Conservation (phyloP, 2,888 invertebrate genomes). For the Pandemis cinnamomeana region DNA sequence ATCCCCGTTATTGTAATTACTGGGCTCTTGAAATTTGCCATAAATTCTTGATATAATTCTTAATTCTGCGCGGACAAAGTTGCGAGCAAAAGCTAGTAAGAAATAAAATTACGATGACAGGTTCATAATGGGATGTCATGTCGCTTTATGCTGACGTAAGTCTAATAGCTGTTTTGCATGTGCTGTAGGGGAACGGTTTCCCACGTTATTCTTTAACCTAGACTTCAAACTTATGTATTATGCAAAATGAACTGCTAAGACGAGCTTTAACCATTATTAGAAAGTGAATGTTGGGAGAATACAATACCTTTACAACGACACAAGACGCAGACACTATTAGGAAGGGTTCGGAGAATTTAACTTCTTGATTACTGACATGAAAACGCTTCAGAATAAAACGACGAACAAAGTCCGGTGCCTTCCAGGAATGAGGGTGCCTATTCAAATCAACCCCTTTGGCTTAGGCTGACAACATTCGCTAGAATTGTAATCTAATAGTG, state of each 20-base stretch:
- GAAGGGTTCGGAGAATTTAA: background rate
- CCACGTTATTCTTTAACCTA: background rate
- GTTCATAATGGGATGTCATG: conserved; percentile 24
- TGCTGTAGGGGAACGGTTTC: background rate
- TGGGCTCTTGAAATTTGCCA: too few species aligned
- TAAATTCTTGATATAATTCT: too few species aligned
- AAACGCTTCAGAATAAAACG: background rate
- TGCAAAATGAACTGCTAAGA: background rate
- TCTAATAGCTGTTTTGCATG: conserved; percentile 36
- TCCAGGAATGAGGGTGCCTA: background rate
- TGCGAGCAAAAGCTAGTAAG: background rate
- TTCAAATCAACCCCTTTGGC: background rate
- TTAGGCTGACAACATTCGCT: background rate
- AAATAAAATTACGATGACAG: conserved; percentile 2
- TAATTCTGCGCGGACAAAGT: too few species aligned
- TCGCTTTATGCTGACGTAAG: background rate
- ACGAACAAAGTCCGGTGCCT: background rate
- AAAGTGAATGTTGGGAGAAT: background rate
- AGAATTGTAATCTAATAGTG: too few species aligned
- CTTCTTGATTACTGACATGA: background rate
- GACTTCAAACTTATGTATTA: background rate
- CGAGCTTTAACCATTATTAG: background rate
- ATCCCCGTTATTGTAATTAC: too few species aligned
- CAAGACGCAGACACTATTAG: background rate
- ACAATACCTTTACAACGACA: background rate